Base-by-base conservation (phyloP, 1,140 invertebrate species). In the Scaptomyza hsui region DNA sequence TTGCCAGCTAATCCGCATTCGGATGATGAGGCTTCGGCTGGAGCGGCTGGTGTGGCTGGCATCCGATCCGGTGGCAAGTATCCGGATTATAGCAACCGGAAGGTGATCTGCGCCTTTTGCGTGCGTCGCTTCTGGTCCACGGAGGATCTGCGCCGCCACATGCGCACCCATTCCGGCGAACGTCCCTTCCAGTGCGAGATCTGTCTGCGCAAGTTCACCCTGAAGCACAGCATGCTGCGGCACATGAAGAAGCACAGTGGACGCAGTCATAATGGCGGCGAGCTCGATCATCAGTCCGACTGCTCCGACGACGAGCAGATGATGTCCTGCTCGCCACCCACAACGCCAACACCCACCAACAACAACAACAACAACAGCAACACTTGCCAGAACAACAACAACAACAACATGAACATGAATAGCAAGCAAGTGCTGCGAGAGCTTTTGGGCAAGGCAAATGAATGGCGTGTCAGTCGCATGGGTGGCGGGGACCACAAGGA, bases 211-310 rank as follows among this genome's bases (percentile, higher is more conserved):
- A 93, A 95, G 53, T 98, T 98, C 92, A 98, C 97, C 0, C 92
- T 98, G n/a, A 98, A 98, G 80, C 97, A 98, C 92, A 97, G 96
- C 89, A 98, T 98, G 97, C 93, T 98, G 52, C 94, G 97, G 2
- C 97, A 98, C 89, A 93, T 97, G 44, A 97, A 97, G 91, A 98
- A 97, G 89, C 96, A 97, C 81, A 92, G 91, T 1, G 92, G 93
- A 10, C 90, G 92, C 5, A 61, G 72, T 2, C 77, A 80, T 19
- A 89, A 90, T 53, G 93, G 92, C 21, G 88, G 73, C 0, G 56
- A 53, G 1, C 62, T 91, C 18, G 77, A 67, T 37, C 32, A 37
- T 37, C 32, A 37, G 3, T 91, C 91, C 10, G 91, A 91, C 41
- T 85, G 85, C 18, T 91, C 91, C 15, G 93, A 94, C 29, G 93